Evolutionary conservation across 2,888 invertebrate species (phyloP).

Genomic region (Hedychridium roseum): DNA sequence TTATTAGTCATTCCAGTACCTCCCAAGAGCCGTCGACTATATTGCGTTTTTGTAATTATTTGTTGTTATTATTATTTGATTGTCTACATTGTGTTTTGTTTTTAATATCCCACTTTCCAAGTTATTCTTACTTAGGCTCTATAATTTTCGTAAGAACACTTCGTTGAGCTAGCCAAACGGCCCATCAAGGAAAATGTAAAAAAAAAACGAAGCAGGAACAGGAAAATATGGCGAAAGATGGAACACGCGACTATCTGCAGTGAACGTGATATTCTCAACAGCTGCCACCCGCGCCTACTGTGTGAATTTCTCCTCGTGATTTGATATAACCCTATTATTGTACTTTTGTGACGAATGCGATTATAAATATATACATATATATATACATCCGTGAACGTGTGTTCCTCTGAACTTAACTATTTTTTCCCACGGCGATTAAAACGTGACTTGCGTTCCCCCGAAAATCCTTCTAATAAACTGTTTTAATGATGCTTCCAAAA

Average conservation of each 20-base stretch:
- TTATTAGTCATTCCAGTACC: slow-evolving; percentile 35
- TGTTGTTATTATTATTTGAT: slow-evolving; percentile 48
- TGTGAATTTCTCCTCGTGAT: slow-evolving; percentile 60
- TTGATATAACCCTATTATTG: slow-evolving; percentile 62
- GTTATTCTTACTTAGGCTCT: not conserved
- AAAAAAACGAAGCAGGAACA: slow-evolving; percentile 13
- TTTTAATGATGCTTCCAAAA: not conserved
- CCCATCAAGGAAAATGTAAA: slow-evolving; percentile 5
- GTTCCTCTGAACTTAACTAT: no score
- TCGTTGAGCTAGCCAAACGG: no score
- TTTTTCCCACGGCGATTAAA: no score
- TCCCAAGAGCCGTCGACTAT: slow-evolving; percentile 26
- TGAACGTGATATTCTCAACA: slow-evolving; percentile 43
- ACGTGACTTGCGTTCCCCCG: not conserved
- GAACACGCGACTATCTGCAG: slow-evolving; percentile 33
- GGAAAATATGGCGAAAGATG: slow-evolving; percentile 21
- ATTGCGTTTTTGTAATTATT: slow-evolving; percentile 49
- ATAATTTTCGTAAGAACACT: no score
- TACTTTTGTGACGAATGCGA: slow-evolving; percentile 62
- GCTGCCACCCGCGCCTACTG: slow-evolving; percentile 50
- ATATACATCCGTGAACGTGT: slow-evolving; percentile 28
- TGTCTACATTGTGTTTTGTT: slow-evolving; percentile 42
- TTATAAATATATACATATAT: slow-evolving; percentile 60
- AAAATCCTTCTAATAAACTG: not conserved
- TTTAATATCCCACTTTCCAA: slow-evolving; percentile 33